Evolutionary conservation across 2,888 invertebrate species (phyloP).

Genomic region (Melanchra persicariae): DNA sequence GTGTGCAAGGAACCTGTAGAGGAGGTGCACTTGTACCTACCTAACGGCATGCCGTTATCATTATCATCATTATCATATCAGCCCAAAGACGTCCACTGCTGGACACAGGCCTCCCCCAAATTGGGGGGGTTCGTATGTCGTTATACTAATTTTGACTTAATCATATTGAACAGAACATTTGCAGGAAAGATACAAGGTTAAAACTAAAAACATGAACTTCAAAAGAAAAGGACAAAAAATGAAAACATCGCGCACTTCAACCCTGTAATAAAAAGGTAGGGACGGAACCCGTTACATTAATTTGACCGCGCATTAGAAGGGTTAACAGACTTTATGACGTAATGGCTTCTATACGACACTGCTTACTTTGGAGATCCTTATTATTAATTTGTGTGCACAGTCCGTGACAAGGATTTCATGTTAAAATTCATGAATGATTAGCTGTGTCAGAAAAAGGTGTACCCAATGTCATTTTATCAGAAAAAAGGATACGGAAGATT

Average conservation of each 20-base stretch:
- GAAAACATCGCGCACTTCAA: constrained; percentile 20
- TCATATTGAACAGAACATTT: not conserved
- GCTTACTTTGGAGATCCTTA: constrained; percentile 26
- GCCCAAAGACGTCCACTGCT: too few species aligned
- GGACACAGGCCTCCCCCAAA: too few species aligned
- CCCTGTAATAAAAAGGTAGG: constrained; percentile 38
- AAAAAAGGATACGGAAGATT: too few species aligned
- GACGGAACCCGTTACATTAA: constrained; percentile 44
- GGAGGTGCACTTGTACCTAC: too few species aligned
- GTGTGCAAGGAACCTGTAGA: too few species aligned
- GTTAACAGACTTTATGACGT: constrained; percentile 33
- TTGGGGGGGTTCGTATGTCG: too few species aligned
- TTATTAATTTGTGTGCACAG: constrained; percentile 24
- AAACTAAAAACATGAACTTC: not conserved
- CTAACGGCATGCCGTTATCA: too few species aligned
- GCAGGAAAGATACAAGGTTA: not conserved
- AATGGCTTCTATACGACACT: constrained; percentile 35
- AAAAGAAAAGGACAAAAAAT: constrained; percentile 26
- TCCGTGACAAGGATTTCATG: constrained; percentile 6
- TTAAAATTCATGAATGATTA: constrained; percentile 6
- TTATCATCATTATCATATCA: too few species aligned
- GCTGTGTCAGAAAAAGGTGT: not conserved
- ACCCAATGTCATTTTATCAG: not conserved
- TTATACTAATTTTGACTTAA: not conserved
- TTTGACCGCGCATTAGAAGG: constrained; percentile 45